Evolutionary conservation across 1,140 invertebrate genomes (phyloP).

Genomic region (Panulirus ornatus): DNA sequence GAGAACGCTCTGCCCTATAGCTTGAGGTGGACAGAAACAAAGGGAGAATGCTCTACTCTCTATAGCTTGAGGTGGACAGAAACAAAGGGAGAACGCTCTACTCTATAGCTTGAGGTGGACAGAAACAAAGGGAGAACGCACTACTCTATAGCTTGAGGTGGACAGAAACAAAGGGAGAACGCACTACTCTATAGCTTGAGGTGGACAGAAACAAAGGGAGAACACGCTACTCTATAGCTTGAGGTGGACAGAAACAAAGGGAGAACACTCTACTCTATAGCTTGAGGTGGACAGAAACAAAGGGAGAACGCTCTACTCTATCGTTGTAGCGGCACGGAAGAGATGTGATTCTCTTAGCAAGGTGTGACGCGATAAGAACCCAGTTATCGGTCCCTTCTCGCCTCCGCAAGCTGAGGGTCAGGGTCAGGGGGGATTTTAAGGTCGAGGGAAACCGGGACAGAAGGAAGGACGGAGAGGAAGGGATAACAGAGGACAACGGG

Average conservation of each 20-base stretch:
- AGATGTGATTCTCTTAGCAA: slow-evolving; percentile 12
- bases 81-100: too few relatives aligned
- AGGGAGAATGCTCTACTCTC: not conserved
- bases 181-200: too few relatives aligned
- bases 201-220: too few relatives aligned
- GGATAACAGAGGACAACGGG: not conserved
- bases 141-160: too few relatives aligned
- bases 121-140: too few relatives aligned
- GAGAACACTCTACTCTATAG: too few relatives aligned
- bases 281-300: not conserved
- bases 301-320: not conserved
- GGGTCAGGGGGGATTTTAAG: not conserved
- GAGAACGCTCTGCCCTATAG: too few relatives aligned
- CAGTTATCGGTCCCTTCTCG: not conserved
- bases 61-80: too few relatives aligned
- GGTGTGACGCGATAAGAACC: not conserved
- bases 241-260: too few relatives aligned
- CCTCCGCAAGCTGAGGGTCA: not conserved
- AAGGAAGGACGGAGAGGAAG: not conserved
- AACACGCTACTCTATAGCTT: too few relatives aligned
- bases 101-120: too few relatives aligned
- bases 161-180: too few relatives aligned
- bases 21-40: not conserved
- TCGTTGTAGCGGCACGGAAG: not conserved
- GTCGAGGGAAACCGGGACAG: not conserved